phyloP scores from a whole-genome alignment of 2,888 invertebrate species.

The Ametastegia equiseti region DNA sequence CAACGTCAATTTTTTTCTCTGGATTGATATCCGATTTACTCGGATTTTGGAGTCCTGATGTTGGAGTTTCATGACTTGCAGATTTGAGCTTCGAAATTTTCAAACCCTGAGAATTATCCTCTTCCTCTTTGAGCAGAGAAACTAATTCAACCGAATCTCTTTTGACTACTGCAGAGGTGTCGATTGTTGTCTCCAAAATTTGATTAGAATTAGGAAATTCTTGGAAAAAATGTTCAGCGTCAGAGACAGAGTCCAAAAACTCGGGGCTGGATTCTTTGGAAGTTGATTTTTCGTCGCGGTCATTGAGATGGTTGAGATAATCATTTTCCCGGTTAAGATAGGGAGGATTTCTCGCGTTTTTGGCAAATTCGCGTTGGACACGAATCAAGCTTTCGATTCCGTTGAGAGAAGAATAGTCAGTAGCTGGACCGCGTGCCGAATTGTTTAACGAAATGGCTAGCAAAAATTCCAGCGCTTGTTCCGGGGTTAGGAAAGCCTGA shows the following conservation, averaged over 20 bases:
- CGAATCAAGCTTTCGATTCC: not conserved
- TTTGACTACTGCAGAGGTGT: no score
- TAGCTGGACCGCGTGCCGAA: not conserved
- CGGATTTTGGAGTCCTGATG: not conserved
- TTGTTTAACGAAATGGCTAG: slow-evolving; percentile 21
- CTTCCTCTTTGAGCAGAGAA: not conserved
- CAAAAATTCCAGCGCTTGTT: slow-evolving; percentile 67
- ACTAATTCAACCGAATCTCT: no score
- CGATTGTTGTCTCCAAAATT: no score
- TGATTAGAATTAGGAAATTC: not conserved
- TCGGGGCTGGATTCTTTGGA: slow-evolving; percentile 46
- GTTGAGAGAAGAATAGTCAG: not conserved
- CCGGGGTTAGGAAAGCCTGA: slow-evolving; percentile 62
- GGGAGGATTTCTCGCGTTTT: not conserved
- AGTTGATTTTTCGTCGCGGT: not conserved
- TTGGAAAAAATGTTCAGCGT: not conserved
- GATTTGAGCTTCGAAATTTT: not conserved
- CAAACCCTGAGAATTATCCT: not conserved
- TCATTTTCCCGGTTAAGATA: not conserved
- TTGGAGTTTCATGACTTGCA: not conserved
- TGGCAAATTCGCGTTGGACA: not conserved
- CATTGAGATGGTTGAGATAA: not conserved
- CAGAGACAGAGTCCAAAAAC: slow-evolving; percentile 42
- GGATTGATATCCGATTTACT: not conserved
- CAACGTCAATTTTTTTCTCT: slow-evolving; percentile 13